Conservation (phyloP, 2,888 invertebrate genomes). For the Escarpia spicata region DNA sequence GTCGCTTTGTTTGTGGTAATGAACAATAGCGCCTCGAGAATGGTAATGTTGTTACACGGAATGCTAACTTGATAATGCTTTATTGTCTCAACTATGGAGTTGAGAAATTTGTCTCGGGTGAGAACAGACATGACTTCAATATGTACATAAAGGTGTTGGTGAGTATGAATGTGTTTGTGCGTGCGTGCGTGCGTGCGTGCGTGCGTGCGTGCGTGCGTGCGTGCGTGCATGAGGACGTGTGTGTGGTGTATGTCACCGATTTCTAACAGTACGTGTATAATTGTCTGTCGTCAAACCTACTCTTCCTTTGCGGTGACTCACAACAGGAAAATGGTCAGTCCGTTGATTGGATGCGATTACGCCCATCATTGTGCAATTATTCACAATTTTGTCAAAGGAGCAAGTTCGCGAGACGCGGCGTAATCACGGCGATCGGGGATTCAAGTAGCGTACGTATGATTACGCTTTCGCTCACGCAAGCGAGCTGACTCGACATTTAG, state of each 20-base stretch:
- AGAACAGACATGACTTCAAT: too few relatives aligned
- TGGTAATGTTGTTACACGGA: too few relatives aligned
- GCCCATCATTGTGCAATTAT: background rate
- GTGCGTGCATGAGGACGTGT: too few relatives aligned
- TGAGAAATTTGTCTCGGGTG: too few relatives aligned
- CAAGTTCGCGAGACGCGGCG: background rate
- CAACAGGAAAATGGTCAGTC: background rate
- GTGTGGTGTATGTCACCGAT: background rate
- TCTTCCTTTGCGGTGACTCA: background rate
- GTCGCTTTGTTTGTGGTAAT: too few relatives aligned
- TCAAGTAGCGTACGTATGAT: background rate
- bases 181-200: too few relatives aligned
- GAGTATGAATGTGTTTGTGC: too few relatives aligned
- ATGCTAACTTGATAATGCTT: too few relatives aligned
- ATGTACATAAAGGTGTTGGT: too few relatives aligned
- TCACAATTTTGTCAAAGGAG: background rate
- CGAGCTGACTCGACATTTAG: background rate
- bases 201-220: too few relatives aligned
- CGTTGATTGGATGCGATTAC: background rate
- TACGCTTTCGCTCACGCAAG: conserved; percentile 16
- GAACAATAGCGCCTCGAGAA: too few relatives aligned
- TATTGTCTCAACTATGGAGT: too few relatives aligned
- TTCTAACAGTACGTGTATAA: background rate
- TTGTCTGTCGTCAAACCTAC: background rate
- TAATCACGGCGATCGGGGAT: background rate